phyloP scores from a whole-genome alignment of 2,113 vertebrate genomes.

The Zeus faber region DNA sequence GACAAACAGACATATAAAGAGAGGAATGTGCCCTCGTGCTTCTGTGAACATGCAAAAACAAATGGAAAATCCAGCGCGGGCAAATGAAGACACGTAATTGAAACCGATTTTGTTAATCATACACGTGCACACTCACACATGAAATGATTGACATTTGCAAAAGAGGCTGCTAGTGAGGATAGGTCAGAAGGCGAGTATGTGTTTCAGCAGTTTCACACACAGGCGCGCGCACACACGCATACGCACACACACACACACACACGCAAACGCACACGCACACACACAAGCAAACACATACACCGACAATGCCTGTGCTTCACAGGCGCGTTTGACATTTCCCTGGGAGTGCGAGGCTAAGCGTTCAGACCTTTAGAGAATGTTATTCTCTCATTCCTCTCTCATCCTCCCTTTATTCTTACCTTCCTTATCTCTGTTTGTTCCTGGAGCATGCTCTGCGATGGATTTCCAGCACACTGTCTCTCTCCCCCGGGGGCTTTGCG shows the following conservation, averaged over 20 bases:
- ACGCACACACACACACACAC: conserved; percentile 25
- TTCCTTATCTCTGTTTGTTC: conserved; percentile 53
- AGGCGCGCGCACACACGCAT: conserved; percentile 22
- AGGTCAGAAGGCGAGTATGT: conserved; percentile 39
- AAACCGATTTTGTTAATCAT: neutral
- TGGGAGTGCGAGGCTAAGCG: conserved; percentile 50
- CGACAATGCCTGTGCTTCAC: conserved; percentile 44
- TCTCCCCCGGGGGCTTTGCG: conserved; percentile 23
- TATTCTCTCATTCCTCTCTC: conserved; percentile 43
- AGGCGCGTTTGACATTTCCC: conserved; percentile 61
- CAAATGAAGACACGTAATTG: neutral
- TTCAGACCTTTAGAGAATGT: conserved; percentile 65
- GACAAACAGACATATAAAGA: no score
- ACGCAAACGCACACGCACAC: conserved; percentile 15
- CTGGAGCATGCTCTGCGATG: conserved; percentile 19
- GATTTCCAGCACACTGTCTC: conserved; percentile 23
- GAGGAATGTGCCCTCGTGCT: no score
- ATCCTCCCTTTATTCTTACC: conserved; percentile 37
- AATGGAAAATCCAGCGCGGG: neutral
- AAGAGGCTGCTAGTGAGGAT: conserved; percentile 13
- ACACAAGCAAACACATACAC: conserved; percentile 15
- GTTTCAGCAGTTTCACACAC: conserved; percentile 21
- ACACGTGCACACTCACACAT: neutral
- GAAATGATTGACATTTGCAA: conserved; percentile 40
- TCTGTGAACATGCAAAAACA: neutral